Percentiles rank a stretch among this genome's conserved stretches.
These are phyloP conservation scores for Phyllostomus hastatus DNA, from an alignment of 2,113 vertebrate genomes.

Conservation along the genomic window DNA sequence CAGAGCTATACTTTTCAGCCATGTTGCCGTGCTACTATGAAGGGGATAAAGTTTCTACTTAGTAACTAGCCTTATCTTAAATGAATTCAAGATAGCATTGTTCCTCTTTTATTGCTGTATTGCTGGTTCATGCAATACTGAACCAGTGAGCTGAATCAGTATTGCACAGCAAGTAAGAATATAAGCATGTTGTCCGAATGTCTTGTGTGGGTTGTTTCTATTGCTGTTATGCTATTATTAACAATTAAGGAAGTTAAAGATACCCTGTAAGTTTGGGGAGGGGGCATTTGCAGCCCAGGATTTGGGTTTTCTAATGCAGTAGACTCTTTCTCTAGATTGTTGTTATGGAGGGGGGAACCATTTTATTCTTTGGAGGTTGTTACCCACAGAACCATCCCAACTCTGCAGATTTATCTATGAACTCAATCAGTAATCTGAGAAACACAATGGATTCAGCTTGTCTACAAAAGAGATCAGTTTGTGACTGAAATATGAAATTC, in stretches of 20 bases:
- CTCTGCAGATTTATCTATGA: neutral
- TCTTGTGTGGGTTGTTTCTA: neutral
- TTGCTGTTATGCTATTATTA: neutral
- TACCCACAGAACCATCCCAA: neutral
- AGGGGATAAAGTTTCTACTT: neutral
- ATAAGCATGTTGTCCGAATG: neutral
- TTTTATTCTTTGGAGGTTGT: neutral
- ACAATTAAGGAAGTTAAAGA: neutral
- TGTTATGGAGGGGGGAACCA: neutral
- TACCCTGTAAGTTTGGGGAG: neutral
- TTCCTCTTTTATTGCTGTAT: neutral
- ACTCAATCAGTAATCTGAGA: neutral
- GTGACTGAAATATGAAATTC: neutral
- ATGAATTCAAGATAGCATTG: neutral
- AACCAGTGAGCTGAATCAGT: neutral
- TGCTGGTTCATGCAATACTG: too few species aligned
- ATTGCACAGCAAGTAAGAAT: neutral
- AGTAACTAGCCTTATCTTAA: neutral
- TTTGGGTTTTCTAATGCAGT: neutral
- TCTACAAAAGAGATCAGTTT: neutral
- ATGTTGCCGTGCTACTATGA: neutral
- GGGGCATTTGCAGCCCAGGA: neutral
- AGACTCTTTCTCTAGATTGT: neutral
- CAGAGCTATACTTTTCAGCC: neutral
- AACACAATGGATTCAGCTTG: neutral